These are phyloP conservation scores for Megaustenia siamemsis DNA, from an alignment of 2,888 invertebrate genomes.

Conservation along the genomic window DNA sequence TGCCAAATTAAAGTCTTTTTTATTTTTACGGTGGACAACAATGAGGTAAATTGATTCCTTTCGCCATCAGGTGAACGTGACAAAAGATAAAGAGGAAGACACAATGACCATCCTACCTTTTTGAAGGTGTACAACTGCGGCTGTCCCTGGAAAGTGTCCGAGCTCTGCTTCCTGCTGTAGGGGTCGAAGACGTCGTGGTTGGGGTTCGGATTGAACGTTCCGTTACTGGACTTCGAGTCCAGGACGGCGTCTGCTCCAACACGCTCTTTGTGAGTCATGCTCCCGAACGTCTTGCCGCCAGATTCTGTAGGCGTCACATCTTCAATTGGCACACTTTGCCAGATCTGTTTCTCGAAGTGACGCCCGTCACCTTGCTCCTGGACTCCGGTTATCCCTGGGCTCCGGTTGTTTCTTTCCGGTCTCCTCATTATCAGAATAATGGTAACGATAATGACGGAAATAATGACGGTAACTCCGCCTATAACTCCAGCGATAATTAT, in stretches of 20 bases:
- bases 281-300: conserved; percentile 48
- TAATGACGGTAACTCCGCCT: conserved; percentile 60
- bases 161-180: conserved; percentile 56
- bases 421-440: conserved; percentile 58
- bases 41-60: too few relatives aligned
- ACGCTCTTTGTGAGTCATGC: not conserved
- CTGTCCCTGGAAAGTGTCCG: conserved; percentile 57
- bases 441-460: conserved; percentile 60
- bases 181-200: conserved; percentile 55
- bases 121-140: conserved; percentile 61
- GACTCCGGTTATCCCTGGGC: conserved; percentile 53
- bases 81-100: too few relatives aligned
- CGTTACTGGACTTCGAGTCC: conserved; percentile 46
- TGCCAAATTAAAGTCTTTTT: too few relatives aligned
- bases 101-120: conserved; percentile 56
- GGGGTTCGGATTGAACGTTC: conserved; percentile 28
- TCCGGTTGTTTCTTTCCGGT: conserved; percentile 48
- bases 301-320: conserved; percentile 56
- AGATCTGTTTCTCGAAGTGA: conserved; percentile 60
- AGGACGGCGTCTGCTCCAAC: not conserved
- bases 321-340: conserved; percentile 62
- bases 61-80: too few relatives aligned
- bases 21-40: too few relatives aligned
- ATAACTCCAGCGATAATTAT: conserved; percentile 62
- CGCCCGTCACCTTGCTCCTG: conserved; percentile 61